These are phyloP conservation scores for Metellina segmentata DNA, from an alignment of 2,888 invertebrate species.

Conservation along the genomic window DNA sequence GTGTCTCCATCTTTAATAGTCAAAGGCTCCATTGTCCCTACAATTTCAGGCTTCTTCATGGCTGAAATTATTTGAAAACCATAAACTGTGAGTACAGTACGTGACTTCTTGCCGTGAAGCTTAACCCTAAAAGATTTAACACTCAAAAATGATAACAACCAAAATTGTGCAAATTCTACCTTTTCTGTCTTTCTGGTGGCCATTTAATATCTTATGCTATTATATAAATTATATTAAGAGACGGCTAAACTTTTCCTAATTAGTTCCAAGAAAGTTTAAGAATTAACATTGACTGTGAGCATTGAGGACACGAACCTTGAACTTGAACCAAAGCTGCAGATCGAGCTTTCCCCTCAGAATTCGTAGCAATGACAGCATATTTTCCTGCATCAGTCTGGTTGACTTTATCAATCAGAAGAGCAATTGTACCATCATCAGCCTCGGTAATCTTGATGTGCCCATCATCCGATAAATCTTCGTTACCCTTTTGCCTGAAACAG, in stretches of 20 bases:
- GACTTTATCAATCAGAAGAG: constrained; percentile 83
- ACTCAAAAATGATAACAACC: too few relatives aligned
- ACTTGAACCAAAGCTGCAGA: constrained; percentile 66
- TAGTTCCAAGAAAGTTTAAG: too few relatives aligned
- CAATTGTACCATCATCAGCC: constrained; percentile 88
- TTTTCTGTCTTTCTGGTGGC: too few relatives aligned
- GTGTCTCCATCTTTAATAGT: constrained; percentile 88
- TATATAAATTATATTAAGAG: too few relatives aligned
- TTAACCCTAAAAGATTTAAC: too few relatives aligned
- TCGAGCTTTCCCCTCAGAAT: constrained; percentile 77
- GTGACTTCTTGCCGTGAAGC: too few relatives aligned
- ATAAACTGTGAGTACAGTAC: too few relatives aligned
- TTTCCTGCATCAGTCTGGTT: constrained; percentile 76
- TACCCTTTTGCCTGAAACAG: constrained; percentile 68
- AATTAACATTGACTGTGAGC: neutral
- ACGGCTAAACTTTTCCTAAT: neutral
- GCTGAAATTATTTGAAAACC: constrained; percentile 48
- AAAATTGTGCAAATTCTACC: too few relatives aligned
- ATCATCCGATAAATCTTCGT: constrained; percentile 56
- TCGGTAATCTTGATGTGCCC: constrained; percentile 84
- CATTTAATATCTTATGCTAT: too few relatives aligned
- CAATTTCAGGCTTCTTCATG: constrained; percentile 73
- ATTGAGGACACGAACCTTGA: constrained; percentile 46
- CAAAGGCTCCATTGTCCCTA: constrained; percentile 79
- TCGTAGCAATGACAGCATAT: constrained; percentile 75